Evolutionary conservation across 2,888 invertebrate species (phyloP).

Genomic region (Coleophora flavipennella): DNA sequence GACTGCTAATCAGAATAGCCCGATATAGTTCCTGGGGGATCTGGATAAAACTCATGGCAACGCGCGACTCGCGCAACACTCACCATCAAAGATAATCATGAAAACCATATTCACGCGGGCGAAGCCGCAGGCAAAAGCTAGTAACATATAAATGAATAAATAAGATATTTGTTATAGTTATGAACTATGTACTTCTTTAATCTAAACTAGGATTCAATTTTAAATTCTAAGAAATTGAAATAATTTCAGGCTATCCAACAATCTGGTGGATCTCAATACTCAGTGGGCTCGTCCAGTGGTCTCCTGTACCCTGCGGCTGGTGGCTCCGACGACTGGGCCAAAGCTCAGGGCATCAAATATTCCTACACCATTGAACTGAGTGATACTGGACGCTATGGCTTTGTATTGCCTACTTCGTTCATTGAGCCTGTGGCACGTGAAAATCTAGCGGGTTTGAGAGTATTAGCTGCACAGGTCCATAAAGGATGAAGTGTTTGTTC

Average conservation of each 20-base stretch:
- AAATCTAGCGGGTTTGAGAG: constrained; percentile 80
- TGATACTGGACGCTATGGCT: constrained; percentile 88
- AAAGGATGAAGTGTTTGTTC: constrained; percentile 15
- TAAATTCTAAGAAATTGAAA: neutral
- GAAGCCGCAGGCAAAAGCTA: too few species aligned
- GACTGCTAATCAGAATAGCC: too few species aligned
- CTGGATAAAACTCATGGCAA: too few species aligned
- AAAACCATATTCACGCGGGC: too few species aligned
- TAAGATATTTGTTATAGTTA: too few species aligned
- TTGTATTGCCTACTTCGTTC: constrained; percentile 84
- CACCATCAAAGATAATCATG: too few species aligned
- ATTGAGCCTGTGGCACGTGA: constrained; percentile 85
- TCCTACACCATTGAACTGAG: constrained; percentile 91
- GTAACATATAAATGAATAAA: too few species aligned
- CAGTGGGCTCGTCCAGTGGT: constrained; percentile 84
- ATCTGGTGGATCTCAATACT: constrained; percentile 76
- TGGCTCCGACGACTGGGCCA: constrained; percentile 94
- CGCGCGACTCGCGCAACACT: too few species aligned
- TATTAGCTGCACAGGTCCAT: constrained; percentile 54
- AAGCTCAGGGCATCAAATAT: constrained; percentile 87
- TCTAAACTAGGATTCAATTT: too few species aligned
- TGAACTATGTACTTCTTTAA: too few species aligned
- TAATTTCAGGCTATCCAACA: constrained; percentile 71
- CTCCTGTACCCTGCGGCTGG: constrained; percentile 86
- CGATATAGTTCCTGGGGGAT: too few species aligned